These are phyloP conservation scores for Monochamus alternatus DNA, from an alignment of 2,888 invertebrate genomes.

Conservation along the genomic window DNA sequence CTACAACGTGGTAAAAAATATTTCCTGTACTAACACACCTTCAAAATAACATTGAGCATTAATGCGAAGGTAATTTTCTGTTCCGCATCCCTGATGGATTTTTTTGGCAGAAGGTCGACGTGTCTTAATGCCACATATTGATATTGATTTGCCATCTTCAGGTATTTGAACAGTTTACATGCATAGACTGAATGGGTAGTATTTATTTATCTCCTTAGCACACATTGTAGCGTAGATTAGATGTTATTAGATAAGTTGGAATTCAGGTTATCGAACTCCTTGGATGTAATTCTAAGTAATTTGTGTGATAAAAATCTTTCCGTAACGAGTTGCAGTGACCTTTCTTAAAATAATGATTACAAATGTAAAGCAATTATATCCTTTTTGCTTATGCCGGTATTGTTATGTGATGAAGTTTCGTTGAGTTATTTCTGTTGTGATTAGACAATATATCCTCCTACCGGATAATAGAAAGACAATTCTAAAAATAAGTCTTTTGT, in stretches of 20 bases:
- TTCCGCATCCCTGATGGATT: background rate
- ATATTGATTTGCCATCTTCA: background rate
- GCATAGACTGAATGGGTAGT: background rate
- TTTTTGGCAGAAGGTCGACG: background rate
- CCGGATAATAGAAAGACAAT: background rate
- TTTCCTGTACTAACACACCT: background rate
- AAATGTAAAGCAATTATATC: background rate
- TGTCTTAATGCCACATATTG: background rate
- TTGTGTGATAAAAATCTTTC: background rate
- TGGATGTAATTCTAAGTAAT: background rate
- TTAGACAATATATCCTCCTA: background rate
- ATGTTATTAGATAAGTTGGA: background rate
- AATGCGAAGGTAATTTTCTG: background rate
- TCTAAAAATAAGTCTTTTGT: background rate
- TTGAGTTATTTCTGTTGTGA: constrained; percentile 2
- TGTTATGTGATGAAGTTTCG: background rate
- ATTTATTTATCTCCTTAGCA: no score
- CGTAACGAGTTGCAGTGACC: background rate
- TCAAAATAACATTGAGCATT: background rate
- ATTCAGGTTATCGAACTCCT: constrained; percentile 3
- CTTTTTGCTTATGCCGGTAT: background rate
- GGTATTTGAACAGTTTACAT: background rate
- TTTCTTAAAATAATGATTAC: background rate
- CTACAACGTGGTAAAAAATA: background rate
- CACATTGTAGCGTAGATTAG: no score